Base-by-base conservation (phyloP, 2,888 invertebrate species). In the Eupithecia inturbata region DNA sequence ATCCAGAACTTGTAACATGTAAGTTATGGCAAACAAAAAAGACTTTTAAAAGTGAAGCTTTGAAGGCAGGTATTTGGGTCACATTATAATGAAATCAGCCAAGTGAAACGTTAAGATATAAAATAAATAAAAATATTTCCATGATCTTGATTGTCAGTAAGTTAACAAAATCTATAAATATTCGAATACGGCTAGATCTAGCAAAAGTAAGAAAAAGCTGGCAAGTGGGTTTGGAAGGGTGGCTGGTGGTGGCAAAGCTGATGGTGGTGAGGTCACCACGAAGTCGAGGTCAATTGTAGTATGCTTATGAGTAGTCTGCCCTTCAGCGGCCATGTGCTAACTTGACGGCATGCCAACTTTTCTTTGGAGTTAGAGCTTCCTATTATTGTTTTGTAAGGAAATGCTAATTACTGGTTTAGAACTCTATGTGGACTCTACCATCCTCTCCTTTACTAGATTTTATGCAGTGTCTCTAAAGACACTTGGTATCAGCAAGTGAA, bases 201-300 rank as follows among this genome's bases (percentile, higher is more conserved):
- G 57, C 57, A 57, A 53, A 57, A 0, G n/a, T 22, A n/a, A 57
- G 12, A 12, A 57, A 53, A 26, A 68, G 81, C 82, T 81, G 83
- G 84, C 77, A 80, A 80, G 77, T 26, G 74, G 70, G 73, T 72
- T 68, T 64, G 71, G 33, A 4, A 14, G 57, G 70, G 39, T 75
- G 78, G 79, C 73, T 77, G 82, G 85, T 88, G 86, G 86, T 84
- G 86, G 89, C 87, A 87, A 68, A 66, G 68, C 31, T 68, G 82
- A 81, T 74, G 79, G 79, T 77, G 80, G 78, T 77, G 79, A 77
- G 79, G 78, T 79, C 80, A 77, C 72, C 72, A 64, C 75, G 83
- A 82, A 88, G 88, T 89, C 88, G 87, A 86, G 89, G 90, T 77
- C 87, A 74, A 62, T 80, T 81, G 82, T 85, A 69, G 72, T 78